Evolutionary conservation across 2,888 invertebrate genomes (phyloP), one percentile per base, ranked within the genome.

Genomic region (Drymonia ruficornis): DNA sequence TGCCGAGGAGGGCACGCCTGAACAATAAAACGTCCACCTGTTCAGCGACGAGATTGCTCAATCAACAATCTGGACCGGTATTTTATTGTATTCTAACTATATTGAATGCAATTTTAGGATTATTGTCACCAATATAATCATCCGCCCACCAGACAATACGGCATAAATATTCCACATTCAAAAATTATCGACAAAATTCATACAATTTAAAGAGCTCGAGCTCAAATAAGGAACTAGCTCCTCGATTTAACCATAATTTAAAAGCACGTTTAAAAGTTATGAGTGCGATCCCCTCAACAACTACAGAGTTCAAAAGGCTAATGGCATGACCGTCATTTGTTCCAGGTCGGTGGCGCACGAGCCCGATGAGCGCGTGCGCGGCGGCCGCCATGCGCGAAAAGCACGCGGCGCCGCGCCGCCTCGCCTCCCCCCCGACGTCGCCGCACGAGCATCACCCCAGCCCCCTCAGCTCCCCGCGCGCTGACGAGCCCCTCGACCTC

Each of bases 351-450:
- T 93, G 89, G 91, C 91, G 92, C 91, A 85, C 91, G 91, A 91
- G 92, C 91, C 94, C 93, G 93, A 95, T 95, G 95, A 95, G 95
- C 94, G 95, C 95, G 94, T 95, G 95, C 93, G 95, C 95, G 91
- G 93, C 94, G 88, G 94, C 94, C 92, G 94, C 90, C 89, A 93
- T 94, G 94, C 96, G 97, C 94, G 97, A 97, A 94, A 97, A 98
- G 93, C 97, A 97, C 94, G 96, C 97, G 87, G 96, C 97, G 85
- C 97, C 97, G 86, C 95, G 97, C 91, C 97, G 97, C 94, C 97
- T 97, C 96, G 93, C 85, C 91, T 94, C 81, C 78, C 93, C 83
- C 67, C 88, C 84, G 67, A 72, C 94, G 83, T 91, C 91, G 52
- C 90, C 90, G 46, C 84, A 72, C 59, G 87, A 87, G 56, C 83